Conservation (phyloP, 2,113 vertebrate genomes). For the Hyla sarda region DNA sequence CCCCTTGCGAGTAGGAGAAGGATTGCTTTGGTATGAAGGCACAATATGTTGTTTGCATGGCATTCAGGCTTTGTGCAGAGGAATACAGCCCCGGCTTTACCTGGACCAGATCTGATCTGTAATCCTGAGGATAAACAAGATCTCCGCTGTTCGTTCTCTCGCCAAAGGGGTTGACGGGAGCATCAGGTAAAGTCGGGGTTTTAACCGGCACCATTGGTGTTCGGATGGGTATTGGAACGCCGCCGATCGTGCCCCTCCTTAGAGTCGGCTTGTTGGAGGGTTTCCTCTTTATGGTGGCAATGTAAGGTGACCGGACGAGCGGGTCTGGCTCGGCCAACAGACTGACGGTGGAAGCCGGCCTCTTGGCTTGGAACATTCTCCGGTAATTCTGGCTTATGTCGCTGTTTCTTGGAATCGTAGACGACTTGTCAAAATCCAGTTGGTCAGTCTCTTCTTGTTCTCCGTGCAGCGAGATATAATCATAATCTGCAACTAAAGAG, state of each 20-base stretch:
- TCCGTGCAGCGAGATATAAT: slow-evolving; percentile 78
- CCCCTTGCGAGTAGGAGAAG: slow-evolving; percentile 49
- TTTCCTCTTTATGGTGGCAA: slow-evolving; percentile 81
- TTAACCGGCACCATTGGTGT: slow-evolving; percentile 79
- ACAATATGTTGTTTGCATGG: slow-evolving; percentile 74
- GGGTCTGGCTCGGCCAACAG: slow-evolving; percentile 73
- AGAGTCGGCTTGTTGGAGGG: slow-evolving; percentile 77
- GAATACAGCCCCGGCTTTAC: slow-evolving; percentile 67
- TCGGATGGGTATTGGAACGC: slow-evolving; percentile 79
- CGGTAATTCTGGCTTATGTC: slow-evolving; percentile 78
- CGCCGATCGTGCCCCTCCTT: slow-evolving; percentile 79
- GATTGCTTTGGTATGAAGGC: slow-evolving; percentile 76
- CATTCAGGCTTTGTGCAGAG: slow-evolving; percentile 79
- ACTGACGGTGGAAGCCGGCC: slow-evolving; percentile 79
- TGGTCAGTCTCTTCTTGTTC: slow-evolving; percentile 67
- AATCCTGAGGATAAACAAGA: slow-evolving; percentile 49
- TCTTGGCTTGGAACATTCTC: slow-evolving; percentile 76
- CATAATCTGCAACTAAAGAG: slow-evolving; percentile 72
- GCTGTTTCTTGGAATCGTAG: slow-evolving; percentile 81
- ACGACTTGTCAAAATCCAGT: slow-evolving; percentile 80
- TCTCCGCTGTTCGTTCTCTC: slow-evolving; percentile 63
- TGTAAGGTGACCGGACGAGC: slow-evolving; percentile 66
- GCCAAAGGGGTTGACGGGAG: slow-evolving; percentile 31
- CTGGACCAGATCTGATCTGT: slow-evolving; percentile 64
- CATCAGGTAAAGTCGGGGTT: slow-evolving; percentile 41